Evolutionary conservation across 2,113 vertebrate genomes (phyloP).

Genomic region (Entelurus aequoreus): DNA sequence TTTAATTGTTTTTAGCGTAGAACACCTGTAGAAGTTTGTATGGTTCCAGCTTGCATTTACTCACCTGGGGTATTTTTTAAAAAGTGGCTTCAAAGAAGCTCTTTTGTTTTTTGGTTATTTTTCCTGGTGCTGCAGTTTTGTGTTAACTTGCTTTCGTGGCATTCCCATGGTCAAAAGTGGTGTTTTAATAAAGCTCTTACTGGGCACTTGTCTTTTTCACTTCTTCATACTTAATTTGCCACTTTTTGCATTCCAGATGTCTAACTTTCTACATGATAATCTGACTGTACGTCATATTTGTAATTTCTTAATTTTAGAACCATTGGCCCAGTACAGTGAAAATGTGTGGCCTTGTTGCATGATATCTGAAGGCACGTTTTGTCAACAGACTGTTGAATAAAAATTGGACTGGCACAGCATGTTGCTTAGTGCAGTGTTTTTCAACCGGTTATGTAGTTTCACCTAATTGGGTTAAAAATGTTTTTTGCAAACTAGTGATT

Average conservation of each 20-base stretch:
- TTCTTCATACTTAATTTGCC: constrained; percentile 1
- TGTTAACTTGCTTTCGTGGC: constrained; percentile 51
- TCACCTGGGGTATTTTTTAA: constrained; percentile 69
- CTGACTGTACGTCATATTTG: not conserved
- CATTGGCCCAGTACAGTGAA: not conserved
- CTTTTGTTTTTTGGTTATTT: constrained; percentile 36
- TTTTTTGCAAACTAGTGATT: too few species aligned
- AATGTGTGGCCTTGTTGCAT: constrained; percentile 7
- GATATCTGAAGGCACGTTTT: constrained; percentile 24
- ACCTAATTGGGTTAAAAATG: too few species aligned
- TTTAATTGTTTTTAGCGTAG: constrained; percentile 59
- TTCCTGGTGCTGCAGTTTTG: constrained; percentile 49
- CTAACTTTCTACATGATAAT: not conserved
- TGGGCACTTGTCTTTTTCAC: constrained; percentile 32
- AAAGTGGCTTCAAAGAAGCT: constrained; percentile 79
- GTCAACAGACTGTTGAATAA: constrained; percentile 30
- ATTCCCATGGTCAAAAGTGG: constrained; percentile 50
- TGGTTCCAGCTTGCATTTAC: constrained; percentile 64
- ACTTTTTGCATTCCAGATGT: not conserved
- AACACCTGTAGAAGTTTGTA: constrained; percentile 52
- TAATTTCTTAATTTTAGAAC: not conserved
- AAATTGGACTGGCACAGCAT: constrained; percentile 20
- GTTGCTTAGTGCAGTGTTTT: constrained; percentile 4
- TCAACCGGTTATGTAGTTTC: too few species aligned
- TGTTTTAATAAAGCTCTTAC: constrained; percentile 68